These are phyloP conservation scores for Poeciliopsis infans DNA, from an alignment of 2,797 vertebrate genomes.

Conservation along the genomic window DNA sequence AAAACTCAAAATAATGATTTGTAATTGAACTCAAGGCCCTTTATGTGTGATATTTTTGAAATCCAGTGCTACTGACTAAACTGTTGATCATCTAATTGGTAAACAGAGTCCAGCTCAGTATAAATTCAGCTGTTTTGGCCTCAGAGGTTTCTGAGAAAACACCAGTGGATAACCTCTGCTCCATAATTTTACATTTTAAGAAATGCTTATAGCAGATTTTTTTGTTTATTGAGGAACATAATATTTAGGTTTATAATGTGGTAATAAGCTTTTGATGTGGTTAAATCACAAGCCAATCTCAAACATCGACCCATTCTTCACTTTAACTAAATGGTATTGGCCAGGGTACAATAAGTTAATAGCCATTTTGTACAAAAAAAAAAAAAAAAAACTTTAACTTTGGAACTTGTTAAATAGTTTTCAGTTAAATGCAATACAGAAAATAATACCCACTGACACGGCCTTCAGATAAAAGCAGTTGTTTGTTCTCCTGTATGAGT, in stretches of 20 bases:
- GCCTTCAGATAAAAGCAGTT: background rate
- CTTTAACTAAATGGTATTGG: background rate
- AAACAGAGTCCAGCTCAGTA: too few relatives aligned
- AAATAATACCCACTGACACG: background rate
- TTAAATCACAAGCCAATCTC: background rate
- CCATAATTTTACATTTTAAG: too few relatives aligned
- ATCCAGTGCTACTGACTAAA: too few relatives aligned
- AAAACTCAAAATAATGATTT: too few relatives aligned
- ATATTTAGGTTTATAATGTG: constrained; percentile 45
- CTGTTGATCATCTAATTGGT: too few relatives aligned
- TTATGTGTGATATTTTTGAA: too few relatives aligned
- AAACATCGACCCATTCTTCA: background rate
- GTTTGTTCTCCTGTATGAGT: background rate
- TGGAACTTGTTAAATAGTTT: background rate
- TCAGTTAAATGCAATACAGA: background rate
- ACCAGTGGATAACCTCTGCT: too few relatives aligned
- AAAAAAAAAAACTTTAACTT: background rate
- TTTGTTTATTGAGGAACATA: background rate
- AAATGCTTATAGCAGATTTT: background rate
- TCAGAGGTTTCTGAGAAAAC: too few relatives aligned
- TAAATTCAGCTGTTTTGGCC: too few relatives aligned
- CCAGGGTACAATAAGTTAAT: background rate
- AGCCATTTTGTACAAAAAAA: too few relatives aligned
- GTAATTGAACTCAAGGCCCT: too few relatives aligned
- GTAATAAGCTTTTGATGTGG: background rate